Conservation (phyloP, 2,113 vertebrate genomes). For the Fulmarus glacialis region DNA sequence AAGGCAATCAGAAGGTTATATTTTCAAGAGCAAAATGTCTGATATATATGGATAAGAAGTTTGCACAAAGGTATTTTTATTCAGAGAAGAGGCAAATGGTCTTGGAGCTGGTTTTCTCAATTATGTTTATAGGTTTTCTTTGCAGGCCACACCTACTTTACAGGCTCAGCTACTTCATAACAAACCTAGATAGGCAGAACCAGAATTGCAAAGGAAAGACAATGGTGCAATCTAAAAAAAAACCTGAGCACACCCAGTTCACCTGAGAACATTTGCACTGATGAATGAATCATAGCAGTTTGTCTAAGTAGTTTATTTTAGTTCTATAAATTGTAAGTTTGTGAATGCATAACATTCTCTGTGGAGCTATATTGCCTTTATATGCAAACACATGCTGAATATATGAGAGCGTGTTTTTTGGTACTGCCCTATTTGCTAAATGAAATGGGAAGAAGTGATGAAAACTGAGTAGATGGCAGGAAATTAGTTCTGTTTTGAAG, state of each 20-base stretch:
- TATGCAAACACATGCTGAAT: neutral
- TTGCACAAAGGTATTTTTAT: neutral
- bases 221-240: slow-evolving; percentile 36
- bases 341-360: neutral
- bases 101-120: neutral
- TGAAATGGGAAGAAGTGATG: neutral
- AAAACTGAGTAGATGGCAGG: neutral
- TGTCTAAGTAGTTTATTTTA: slow-evolving; percentile 9
- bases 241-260: slow-evolving; percentile 42
- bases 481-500: neutral
- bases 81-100: neutral
- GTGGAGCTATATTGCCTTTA: neutral
- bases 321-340: neutral
- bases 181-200: neutral
- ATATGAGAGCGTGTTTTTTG: neutral
- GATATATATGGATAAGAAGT: neutral
- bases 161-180: neutral
- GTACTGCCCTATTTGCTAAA: neutral
- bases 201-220: slow-evolving; percentile 37
- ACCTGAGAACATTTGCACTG: neutral
- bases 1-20: neutral
- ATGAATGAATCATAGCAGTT: slow-evolving; percentile 7
- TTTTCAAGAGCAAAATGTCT: neutral
- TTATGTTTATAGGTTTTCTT: neutral
- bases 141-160: slow-evolving; percentile 9